These are phyloP conservation scores for Spodoptera frugiperda DNA, from an alignment of 1,140 invertebrate species.

Conservation along the genomic window DNA sequence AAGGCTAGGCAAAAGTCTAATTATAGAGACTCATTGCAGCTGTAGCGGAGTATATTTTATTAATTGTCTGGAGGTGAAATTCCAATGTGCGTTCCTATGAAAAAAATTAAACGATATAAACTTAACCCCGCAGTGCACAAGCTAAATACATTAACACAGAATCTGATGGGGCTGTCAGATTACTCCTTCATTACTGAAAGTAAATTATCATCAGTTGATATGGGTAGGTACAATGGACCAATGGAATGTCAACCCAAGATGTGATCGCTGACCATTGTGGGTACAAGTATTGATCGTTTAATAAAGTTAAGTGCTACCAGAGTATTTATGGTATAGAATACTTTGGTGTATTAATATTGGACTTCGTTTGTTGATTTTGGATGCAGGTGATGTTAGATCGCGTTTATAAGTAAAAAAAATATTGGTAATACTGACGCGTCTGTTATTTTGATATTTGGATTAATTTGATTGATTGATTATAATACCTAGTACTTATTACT, in stretches of 20 bases:
- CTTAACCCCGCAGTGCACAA: background rate
- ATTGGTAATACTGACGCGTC: too few species aligned
- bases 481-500: too few species aligned
- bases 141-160: slow-evolving; percentile 17
- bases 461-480: too few species aligned
- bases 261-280: slow-evolving; percentile 27
- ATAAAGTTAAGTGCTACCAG: slow-evolving; percentile 20
- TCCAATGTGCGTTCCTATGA: too few species aligned
- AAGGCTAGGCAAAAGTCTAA: background rate
- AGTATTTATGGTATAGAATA: background rate
- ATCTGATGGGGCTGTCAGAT: slow-evolving; percentile 17
- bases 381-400: background rate
- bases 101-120: too few species aligned
- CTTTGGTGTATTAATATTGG: background rate
- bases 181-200: slow-evolving; percentile 10
- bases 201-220: slow-evolving; percentile 42
- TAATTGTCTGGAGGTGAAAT: too few species aligned
- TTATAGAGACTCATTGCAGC: background rate
- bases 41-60: too few species aligned
- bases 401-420: too few species aligned
- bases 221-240: slow-evolving; percentile 30
- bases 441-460: too few species aligned
- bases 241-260: slow-evolving; percentile 24
- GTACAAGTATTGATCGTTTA: slow-evolving; percentile 25
- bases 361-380: background rate